Percentiles rank a stretch among this genome's conserved stretches.
phyloP scores from a whole-genome alignment of 2,888 invertebrate species.

The Aphrophora alni region DNA sequence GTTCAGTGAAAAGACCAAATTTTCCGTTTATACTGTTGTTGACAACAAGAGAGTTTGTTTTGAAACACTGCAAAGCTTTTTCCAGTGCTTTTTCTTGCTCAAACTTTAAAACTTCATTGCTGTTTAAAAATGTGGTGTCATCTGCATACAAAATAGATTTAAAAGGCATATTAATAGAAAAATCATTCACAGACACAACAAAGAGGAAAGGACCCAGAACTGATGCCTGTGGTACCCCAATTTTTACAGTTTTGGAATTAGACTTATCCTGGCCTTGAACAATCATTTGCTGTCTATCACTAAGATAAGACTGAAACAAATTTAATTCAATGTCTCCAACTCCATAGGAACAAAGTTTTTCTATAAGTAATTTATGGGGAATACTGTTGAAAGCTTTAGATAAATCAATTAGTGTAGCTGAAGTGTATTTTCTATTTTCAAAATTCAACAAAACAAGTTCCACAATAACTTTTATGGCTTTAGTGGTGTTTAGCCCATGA shows the following conservation, averaged over 20 bases:
- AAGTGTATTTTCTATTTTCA: neutral
- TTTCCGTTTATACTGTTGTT: no score
- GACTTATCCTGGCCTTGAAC: slow-evolving; percentile 6
- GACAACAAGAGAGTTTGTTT: no score
- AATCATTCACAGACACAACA: no score
- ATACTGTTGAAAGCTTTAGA: neutral
- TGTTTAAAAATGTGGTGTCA: no score
- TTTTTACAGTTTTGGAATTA: neutral
- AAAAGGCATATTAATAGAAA: no score
- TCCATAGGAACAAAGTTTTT: neutral
- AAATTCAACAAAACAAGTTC: neutral
- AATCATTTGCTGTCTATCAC: slow-evolving; percentile 7
- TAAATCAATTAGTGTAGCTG: neutral
- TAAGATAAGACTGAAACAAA: neutral
- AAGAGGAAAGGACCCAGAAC: slow-evolving; percentile 13
- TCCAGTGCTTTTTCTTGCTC: no score
- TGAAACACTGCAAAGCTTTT: no score
- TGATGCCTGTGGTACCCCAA: neutral
- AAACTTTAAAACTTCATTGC: no score
- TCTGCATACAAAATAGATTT: no score
- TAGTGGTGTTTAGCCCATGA: neutral
- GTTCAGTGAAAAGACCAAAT: no score
- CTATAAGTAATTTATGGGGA: neutral
- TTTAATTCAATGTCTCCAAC: neutral
- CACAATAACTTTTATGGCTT: neutral